Evolutionary conservation across 2,113 vertebrate genomes (phyloP).

Genomic region (Trichechus manatus): DNA sequence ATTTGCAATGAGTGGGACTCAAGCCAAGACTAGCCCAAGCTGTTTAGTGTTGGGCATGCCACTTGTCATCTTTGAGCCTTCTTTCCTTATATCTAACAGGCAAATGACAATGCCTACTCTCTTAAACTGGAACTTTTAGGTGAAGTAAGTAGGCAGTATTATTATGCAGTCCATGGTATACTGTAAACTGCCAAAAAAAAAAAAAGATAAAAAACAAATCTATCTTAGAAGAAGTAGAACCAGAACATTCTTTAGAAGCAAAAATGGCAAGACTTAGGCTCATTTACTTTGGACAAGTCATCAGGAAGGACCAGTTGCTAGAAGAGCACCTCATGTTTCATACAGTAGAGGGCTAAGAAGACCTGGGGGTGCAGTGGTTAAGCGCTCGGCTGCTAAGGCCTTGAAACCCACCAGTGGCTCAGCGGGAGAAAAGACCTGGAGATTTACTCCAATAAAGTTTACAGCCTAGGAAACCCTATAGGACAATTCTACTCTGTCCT

Average conservation of each 20-base stretch:
- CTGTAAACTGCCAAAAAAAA: too few species aligned
- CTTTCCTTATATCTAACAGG: background rate
- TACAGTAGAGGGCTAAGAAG: background rate
- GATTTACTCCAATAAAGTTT: background rate
- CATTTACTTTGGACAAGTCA: background rate
- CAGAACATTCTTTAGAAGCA: background rate
- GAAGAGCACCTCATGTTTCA: background rate
- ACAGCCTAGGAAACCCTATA: too few species aligned
- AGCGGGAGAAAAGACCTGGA: background rate
- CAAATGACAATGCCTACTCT: background rate
- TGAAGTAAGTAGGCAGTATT: background rate
- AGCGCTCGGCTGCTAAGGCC: background rate
- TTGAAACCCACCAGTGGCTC: background rate
- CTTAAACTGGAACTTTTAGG: background rate
- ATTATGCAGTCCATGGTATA: background rate
- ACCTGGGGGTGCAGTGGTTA: background rate
- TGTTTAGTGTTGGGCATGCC: background rate
- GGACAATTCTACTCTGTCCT: background rate
- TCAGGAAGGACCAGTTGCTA: background rate
- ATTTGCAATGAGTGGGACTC: background rate
- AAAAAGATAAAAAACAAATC: too few species aligned
- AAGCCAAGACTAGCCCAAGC: background rate
- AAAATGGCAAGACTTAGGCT: background rate
- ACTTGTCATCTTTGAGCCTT: background rate
- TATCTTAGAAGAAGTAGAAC: background rate